These are phyloP conservation scores for Oenanthe melanoleuca DNA, from an alignment of 2,113 vertebrate genomes.

Conservation along the genomic window DNA sequence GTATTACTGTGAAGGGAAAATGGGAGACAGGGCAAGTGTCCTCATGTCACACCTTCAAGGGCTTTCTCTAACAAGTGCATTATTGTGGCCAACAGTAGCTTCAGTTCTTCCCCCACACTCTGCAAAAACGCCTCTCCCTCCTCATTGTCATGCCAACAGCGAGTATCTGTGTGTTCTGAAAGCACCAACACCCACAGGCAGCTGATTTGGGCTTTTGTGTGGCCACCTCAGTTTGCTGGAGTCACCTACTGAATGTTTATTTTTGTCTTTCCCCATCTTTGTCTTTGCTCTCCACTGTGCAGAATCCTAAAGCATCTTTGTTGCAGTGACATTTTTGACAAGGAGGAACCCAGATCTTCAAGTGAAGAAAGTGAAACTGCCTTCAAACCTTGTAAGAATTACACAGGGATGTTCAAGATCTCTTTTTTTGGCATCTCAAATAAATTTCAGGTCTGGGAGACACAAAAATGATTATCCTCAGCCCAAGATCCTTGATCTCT, in stretches of 20 bases:
- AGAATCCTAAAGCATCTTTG: background rate
- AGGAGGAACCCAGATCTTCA: background rate
- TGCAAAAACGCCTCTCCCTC: background rate
- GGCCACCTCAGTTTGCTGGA: background rate
- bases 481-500: background rate
- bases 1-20: background rate
- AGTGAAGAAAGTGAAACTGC: background rate
- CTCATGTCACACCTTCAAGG: background rate
- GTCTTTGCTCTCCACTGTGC: background rate
- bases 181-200: background rate
- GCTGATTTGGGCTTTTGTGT: background rate
- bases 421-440: background rate
- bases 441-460: background rate
- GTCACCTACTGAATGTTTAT: background rate
- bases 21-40: background rate
- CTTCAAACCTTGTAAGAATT: rapidly evolving
- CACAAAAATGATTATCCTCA: background rate
- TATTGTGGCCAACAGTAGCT: background rate
- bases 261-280: background rate
- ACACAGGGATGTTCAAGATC: background rate
- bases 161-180: background rate
- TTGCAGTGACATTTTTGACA: background rate
- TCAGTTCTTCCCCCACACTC: background rate
- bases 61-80: background rate
- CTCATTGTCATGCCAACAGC: background rate